phyloP scores from a whole-genome alignment of 2,888 invertebrate genomes.

The Erynnis tages region DNA sequence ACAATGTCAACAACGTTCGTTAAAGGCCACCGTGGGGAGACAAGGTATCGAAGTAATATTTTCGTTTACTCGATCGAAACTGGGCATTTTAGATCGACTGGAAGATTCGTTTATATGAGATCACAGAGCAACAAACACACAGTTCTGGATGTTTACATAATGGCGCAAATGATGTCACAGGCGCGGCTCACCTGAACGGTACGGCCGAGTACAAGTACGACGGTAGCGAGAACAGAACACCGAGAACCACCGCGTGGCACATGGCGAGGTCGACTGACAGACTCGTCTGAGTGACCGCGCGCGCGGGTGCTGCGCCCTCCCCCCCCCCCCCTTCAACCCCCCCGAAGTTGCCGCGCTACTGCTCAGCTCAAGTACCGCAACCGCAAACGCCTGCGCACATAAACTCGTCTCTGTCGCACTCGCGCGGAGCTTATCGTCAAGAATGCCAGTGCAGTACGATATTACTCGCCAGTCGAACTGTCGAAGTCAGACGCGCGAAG shows the following conservation, averaged over 20 bases:
- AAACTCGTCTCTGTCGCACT: slow-evolving; percentile 25
- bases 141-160: slow-evolving; percentile 11
- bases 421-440: slow-evolving; percentile 12
- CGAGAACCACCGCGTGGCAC: slow-evolving; percentile 74
- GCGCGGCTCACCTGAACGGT: slow-evolving; percentile 67
- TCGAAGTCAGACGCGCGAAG: too few species aligned
- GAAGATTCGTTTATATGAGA: not conserved
- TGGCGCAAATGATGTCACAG: slow-evolving; percentile 23
- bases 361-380: slow-evolving; percentile 9
- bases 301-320: slow-evolving; percentile 8
- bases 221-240: slow-evolving; percentile 69
- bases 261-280: slow-evolving; percentile 50
- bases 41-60: not conserved
- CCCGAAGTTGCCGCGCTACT: not conserved
- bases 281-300: slow-evolving; percentile 15
- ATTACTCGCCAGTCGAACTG: too few species aligned
- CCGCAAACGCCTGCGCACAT: slow-evolving; percentile 13
- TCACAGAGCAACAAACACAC: not conserved
- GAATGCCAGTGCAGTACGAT: too few species aligned
- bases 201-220: slow-evolving; percentile 71
- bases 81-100: not conserved
- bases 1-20: not conserved
- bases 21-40: not conserved
- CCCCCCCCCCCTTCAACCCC: slow-evolving; percentile 16
- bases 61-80: not conserved